Conservation (phyloP, 2,888 invertebrate species). For the Dicyrtomina minuta region DNA sequence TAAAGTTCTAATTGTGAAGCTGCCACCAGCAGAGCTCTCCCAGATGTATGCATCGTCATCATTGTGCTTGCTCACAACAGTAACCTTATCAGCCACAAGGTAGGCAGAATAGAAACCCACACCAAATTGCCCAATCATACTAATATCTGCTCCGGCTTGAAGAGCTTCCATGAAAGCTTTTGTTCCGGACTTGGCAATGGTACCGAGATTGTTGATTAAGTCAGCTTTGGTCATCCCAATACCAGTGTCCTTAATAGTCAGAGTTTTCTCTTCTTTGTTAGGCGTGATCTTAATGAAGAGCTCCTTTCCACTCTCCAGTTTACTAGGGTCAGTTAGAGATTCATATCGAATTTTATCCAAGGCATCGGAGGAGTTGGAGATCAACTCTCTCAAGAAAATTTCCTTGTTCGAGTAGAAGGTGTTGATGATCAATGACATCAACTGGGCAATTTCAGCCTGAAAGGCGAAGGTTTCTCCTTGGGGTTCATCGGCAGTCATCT, state of each 20-base stretch:
- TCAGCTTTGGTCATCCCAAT: slow-evolving; percentile 99
- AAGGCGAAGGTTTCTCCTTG: slow-evolving; percentile 98
- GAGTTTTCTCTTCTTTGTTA: slow-evolving; percentile 89
- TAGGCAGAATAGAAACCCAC: slow-evolving; percentile 99
- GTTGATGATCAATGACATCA: slow-evolving; percentile 99
- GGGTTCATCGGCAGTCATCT: slow-evolving; percentile 74
- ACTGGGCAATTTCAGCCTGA: slow-evolving; percentile 99
- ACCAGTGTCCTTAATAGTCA: slow-evolving; percentile 91
- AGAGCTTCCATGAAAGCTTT: slow-evolving; percentile 99
- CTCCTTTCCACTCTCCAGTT: slow-evolving; percentile 91
- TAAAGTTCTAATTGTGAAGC: slow-evolving; percentile 77
- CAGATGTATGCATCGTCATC: slow-evolving; percentile 98
- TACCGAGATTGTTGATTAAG: slow-evolving; percentile 95
- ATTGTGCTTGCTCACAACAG: slow-evolving; percentile 92
- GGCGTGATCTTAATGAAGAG: slow-evolving; percentile 94
- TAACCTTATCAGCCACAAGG: slow-evolving; percentile 88
- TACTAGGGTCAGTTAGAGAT: slow-evolving; percentile 91
- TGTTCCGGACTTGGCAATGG: slow-evolving; percentile 99
- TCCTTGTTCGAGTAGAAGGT: slow-evolving; percentile 99
- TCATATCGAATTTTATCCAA: slow-evolving; percentile 82
- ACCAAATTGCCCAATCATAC: slow-evolving; percentile 99
- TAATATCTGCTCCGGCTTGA: slow-evolving; percentile 97
- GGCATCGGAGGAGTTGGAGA: slow-evolving; percentile 96
- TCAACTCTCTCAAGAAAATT: slow-evolving; percentile 97
- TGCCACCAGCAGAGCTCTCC: slow-evolving; percentile 98